Evolutionary conservation across 1,140 invertebrate genomes (phyloP), one percentile per base, ranked within the genome.

Genomic region (Drosophila nigromelanica): DNA sequence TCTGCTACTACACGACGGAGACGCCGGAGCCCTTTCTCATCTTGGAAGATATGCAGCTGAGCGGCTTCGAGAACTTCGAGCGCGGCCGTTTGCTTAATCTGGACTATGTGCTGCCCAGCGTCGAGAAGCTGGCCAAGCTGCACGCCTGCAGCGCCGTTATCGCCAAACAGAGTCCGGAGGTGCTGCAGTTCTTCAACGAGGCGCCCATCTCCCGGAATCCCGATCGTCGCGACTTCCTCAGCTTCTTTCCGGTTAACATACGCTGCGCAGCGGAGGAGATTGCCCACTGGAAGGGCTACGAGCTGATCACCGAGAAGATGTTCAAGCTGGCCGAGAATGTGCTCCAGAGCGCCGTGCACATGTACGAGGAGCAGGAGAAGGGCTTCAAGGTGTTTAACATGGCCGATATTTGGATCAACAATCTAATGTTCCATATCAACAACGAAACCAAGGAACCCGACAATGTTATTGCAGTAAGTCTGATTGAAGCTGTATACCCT

Each of bases 361-460:
- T 91, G 86, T 92, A 89, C 11, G 87, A 91, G 21, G 39, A 76
- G 2, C 89, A 93, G 11, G 72, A 91, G 4, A 91, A 93, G 12
- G 92, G 93, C 11, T 94, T 95, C 61, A 92, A 93, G 24, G 94
- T 95, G 4, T 92, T 95, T 11, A 94, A 93, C 76, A 93, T 95
- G 52, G 95, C 95, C 5, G 95, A 95, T 73, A 92, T 92, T 15
- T 95, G 95, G 94, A 91, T 94, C 1, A 95, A 95, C 78, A 95
- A 95, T 76, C 93, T 95, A 77, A 82, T 95, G 75, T 95, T 95
- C 78, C 92, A 93, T 27, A 94, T 95, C 55, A 91, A 94, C 66
- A 92, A 94, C 59, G 80, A 93, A 12, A 76, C 92, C 7, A 92
- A 91, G 8, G 92, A 94, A 72, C 92, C 93, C 0, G 89, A 93